These are phyloP conservation scores for Motacilla tschutschensis DNA, from an alignment of 2,113 vertebrate species.

Conservation along the genomic window DNA sequence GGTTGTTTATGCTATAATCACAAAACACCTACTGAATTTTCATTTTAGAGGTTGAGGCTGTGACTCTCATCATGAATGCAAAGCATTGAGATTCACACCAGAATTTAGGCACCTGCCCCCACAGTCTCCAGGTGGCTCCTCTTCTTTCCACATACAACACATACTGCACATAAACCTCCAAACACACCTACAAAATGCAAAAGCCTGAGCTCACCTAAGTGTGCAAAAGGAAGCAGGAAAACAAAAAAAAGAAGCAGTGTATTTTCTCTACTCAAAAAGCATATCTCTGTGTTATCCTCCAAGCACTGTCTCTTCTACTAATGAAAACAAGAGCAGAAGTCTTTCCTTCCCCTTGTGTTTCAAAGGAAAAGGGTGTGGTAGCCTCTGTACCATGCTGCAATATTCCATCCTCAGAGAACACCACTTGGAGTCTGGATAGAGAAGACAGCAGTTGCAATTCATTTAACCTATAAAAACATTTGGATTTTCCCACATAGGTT, in stretches of 20 bases:
- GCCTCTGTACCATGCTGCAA: not conserved
- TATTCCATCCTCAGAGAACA: not conserved
- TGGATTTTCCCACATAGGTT: not conserved
- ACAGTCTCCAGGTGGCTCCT: not conserved
- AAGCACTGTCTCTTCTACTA: not conserved
- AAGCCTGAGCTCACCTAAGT: not conserved
- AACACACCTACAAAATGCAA: not conserved
- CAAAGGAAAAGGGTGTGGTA: not conserved
- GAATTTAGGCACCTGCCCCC: not conserved
- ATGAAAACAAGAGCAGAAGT: not conserved
- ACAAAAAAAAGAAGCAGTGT: not conserved
- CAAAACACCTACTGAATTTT: not conserved
- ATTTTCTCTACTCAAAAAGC: not conserved
- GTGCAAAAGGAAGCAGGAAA: not conserved
- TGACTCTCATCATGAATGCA: not conserved
- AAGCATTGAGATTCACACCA: not conserved
- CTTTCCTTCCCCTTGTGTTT: not conserved
- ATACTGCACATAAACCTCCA: not conserved
- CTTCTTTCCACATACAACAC: not conserved
- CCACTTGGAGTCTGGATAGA: not conserved
- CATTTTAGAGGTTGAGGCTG: not conserved
- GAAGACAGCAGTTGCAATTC: not conserved
- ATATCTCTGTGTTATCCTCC: not conserved
- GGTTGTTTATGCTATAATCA: not conserved
- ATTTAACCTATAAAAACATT: not conserved